Percentiles rank a stretch among this genome's conserved stretches.
phyloP scores from a whole-genome alignment of 2,888 invertebrate genomes.

The Orthonychiurus folsomi region DNA sequence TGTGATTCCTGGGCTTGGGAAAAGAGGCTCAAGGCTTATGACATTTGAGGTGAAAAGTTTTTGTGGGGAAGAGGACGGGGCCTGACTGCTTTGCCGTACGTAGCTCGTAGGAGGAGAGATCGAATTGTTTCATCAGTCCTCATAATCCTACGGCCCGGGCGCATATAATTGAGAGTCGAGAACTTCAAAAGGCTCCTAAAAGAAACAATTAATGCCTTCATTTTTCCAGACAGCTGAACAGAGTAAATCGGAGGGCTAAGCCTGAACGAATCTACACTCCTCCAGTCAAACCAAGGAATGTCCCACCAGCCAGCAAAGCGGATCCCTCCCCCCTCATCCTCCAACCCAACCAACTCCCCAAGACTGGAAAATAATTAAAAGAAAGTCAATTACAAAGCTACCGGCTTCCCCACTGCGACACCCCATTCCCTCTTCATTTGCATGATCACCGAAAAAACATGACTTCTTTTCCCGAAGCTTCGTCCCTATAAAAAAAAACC shows the following conservation, averaged over 20 bases:
- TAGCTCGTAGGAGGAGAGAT: constrained; percentile 31
- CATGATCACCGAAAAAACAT: constrained; percentile 38
- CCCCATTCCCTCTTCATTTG: constrained; percentile 38
- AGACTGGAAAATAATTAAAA: constrained; percentile 41
- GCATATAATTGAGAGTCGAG: constrained; percentile 39
- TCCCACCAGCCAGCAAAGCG: constrained; percentile 33
- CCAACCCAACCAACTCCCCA: too few relatives aligned
- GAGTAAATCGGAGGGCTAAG: constrained; percentile 37
- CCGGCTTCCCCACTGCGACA: constrained; percentile 34
- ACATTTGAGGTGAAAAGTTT: constrained; percentile 29
- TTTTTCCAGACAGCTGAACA: constrained; percentile 41
- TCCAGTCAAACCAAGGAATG: constrained; percentile 23
- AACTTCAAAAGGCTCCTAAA: constrained; percentile 39
- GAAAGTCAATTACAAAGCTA: constrained; percentile 41
- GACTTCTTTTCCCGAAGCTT: constrained; percentile 13
- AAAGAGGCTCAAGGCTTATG: constrained; percentile 18
- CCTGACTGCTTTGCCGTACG: neutral
- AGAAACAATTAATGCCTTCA: constrained; percentile 42
- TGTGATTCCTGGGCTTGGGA: too few relatives aligned
- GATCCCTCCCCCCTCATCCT: constrained; percentile 24
- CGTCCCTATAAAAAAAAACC: constrained; percentile 5
- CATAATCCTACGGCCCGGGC: constrained; percentile 40
- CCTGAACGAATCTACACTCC: constrained; percentile 16
- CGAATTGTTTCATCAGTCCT: constrained; percentile 41
- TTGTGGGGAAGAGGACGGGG: neutral